These are phyloP conservation scores for Cherax quadricarinatus DNA, from an alignment of 1,140 invertebrate species.

Conservation along the genomic window DNA sequence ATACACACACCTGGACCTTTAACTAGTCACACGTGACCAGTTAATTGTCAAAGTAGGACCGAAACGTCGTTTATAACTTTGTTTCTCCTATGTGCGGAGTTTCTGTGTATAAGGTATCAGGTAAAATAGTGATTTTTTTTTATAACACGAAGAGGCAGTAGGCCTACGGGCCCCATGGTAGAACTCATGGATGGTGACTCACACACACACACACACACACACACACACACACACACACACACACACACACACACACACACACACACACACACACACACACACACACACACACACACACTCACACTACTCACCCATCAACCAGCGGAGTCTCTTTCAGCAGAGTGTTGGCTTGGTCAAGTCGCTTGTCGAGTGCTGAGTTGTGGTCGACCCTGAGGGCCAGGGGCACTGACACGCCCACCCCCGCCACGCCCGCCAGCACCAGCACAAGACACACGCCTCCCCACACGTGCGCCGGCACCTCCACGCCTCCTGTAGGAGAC, in stretches of 20 bases:
- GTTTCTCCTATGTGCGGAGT: too few species aligned
- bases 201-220: neutral
- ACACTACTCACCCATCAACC: conserved; percentile 81
- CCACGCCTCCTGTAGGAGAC: conserved; percentile 31
- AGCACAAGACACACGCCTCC: conserved; percentile 78
- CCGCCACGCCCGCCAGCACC: conserved; percentile 76
- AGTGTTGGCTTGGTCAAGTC: conserved; percentile 77
- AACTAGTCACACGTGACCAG: too few species aligned
- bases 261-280: neutral
- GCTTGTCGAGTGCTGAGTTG: conserved; percentile 25
- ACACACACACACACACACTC: too few species aligned
- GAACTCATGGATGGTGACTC: neutral
- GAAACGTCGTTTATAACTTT: too few species aligned
- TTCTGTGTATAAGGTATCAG: too few species aligned
- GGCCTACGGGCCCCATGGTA: neutral
- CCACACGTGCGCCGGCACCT: conserved; percentile 73
- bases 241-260: neutral
- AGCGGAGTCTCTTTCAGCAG: conserved; percentile 81
- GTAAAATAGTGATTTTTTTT: neutral
- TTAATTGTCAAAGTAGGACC: too few species aligned
- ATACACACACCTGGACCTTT: too few species aligned
- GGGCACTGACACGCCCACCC: conserved; percentile 78
- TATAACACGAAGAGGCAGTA: neutral
- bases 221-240: too few species aligned
- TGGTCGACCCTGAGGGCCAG: conserved; percentile 75